Evolutionary conservation across 2,113 vertebrate genomes (phyloP), one percentile per base, ranked within the genome.

Genomic region (Marcusenius ussheri): DNA sequence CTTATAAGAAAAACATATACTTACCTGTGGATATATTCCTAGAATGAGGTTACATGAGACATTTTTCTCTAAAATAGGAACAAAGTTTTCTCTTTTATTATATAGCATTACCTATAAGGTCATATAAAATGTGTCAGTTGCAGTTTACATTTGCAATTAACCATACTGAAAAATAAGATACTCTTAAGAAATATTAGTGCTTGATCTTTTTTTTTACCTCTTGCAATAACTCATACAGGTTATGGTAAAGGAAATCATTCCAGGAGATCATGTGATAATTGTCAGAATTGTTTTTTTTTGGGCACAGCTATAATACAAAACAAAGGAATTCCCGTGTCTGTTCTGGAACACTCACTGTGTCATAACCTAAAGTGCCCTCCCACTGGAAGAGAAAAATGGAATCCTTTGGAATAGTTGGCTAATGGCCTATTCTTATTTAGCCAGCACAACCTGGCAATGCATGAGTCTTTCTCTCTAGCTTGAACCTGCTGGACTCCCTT

Each of bases 401-500:
- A 45, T 50, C 11, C 31, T 24, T 74, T 80, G 35, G 49, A 83
- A 90, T 56, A 88, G 27, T 88, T 88, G 90, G 87, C 70, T 83
- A 90, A 83, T 86, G 56, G 80, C 56, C 70, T 21, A 35, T 70
- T 83, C 45, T 89, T 88, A 66, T 89, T 89, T 50, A 70, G 88
- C 77, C 77, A 66, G 90, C 58, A 39, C 88, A 89, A 86, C 88
- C 56, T 86, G 77, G 74, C 83, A 62, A 47, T 39, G 85, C 47
- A 13, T 70, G 85, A 27, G 46, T 74, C 47, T 27, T 53, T 94
- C 95, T 92, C 93, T 93, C 62, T 47, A 80, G 47, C 31, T 35
- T 94, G 92, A 0, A 90, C 93, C 92, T 91, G 95, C 95, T 90
- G 95, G 96, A 95, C 95, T 95, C 95, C 90, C 4, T 93, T 94